Percentiles rank a stretch among this genome's conserved stretches.
These are phyloP conservation scores for Phycodurus eques DNA, from an alignment of 2,113 vertebrate genomes.

Conservation along the genomic window DNA sequence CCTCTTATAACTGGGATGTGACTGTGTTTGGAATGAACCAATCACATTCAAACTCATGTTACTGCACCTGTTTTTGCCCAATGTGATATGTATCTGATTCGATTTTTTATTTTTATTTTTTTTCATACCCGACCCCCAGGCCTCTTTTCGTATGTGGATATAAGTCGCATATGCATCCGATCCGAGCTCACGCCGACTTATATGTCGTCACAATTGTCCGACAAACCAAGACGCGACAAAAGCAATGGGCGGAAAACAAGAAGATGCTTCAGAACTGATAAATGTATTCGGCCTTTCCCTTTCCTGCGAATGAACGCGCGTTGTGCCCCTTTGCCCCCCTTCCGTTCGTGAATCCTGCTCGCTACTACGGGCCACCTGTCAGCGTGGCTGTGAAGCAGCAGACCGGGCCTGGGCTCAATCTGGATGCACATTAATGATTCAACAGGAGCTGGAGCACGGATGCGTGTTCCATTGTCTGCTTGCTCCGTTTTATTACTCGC, in stretches of 20 bases:
- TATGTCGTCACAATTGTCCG: too few relatives aligned
- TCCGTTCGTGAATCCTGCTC: not conserved
- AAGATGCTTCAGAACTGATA: too few relatives aligned
- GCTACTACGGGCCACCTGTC: slow-evolving; percentile 1
- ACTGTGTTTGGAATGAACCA: too few relatives aligned
- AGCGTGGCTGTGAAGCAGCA: not conserved
- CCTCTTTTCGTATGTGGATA: too few relatives aligned
- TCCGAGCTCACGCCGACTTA: too few relatives aligned
- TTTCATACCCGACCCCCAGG: too few relatives aligned
- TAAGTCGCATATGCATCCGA: too few relatives aligned
- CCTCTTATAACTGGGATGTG: too few relatives aligned
- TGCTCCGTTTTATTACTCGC: not conserved
- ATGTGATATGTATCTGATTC: too few relatives aligned
- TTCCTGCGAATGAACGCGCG: not conserved
- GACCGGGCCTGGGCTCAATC: not conserved
- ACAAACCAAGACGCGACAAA: not conserved
- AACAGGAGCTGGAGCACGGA: not conserved
- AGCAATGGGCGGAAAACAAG: not conserved
- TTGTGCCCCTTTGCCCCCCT: not conserved
- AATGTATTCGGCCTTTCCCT: not conserved
- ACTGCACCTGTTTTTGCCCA: too few relatives aligned
- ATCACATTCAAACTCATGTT: too few relatives aligned
- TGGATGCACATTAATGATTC: slow-evolving; percentile 11
- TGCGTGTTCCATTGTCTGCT: not conserved
- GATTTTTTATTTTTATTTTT: too few relatives aligned